These are phyloP conservation scores for Anomalospiza imberbis DNA, from an alignment of 2,797 vertebrate species.

Conservation along the genomic window DNA sequence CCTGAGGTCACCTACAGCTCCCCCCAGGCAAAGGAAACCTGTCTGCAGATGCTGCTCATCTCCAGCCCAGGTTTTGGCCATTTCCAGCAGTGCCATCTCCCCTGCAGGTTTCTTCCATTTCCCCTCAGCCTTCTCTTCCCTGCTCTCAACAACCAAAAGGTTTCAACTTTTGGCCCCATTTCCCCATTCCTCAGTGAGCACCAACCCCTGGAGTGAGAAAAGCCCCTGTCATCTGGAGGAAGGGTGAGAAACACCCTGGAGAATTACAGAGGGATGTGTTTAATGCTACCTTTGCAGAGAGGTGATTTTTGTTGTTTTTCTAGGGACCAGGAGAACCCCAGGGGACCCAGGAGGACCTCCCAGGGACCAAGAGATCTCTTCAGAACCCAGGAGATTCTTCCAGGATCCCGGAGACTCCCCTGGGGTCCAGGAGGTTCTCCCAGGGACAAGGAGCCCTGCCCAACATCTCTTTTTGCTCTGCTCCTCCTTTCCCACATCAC, in stretches of 20 bases:
- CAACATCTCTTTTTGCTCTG: background rate
- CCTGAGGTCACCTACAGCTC: background rate
- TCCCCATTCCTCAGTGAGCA: background rate
- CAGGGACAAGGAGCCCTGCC: background rate
- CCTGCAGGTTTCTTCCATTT: background rate
- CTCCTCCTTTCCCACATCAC: background rate
- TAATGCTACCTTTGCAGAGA: background rate
- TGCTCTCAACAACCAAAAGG: background rate
- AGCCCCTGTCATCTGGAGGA: background rate
- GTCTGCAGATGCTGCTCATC: no score
- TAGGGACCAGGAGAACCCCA: background rate
- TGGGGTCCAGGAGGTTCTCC: background rate
- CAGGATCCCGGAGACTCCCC: background rate
- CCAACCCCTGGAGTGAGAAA: rapidly evolving
- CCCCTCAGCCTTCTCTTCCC: background rate
- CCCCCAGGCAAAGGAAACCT: background rate
- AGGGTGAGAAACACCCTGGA: background rate
- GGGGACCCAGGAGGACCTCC: background rate
- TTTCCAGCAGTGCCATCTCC: background rate
- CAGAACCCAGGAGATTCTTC: background rate
- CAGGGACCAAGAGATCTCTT: background rate
- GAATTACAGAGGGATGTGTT: background rate
- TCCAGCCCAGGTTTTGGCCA: background rate
- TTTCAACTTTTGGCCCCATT: background rate
- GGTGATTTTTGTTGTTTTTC: background rate